Percentiles rank a stretch among this genome's conserved stretches.
Conservation (phyloP, 1,140 invertebrate genomes). For the Homarus americanus region DNA sequence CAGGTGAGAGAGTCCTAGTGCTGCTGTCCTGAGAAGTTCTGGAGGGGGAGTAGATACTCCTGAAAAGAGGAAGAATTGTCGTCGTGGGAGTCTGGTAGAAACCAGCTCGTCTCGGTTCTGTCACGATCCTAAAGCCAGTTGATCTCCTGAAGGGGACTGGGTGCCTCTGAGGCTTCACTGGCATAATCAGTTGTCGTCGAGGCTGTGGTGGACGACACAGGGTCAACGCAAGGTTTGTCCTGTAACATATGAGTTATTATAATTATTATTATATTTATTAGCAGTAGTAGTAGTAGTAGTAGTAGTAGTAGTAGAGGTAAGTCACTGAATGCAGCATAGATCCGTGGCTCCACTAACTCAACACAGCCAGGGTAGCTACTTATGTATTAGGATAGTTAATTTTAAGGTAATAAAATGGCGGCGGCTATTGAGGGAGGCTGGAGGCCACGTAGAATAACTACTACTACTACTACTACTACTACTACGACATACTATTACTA, state of each 20-base stretch:
- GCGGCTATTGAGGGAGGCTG: too few species aligned
- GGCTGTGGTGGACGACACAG: constrained; percentile 28
- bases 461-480: too few species aligned
- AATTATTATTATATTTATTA: too few species aligned
- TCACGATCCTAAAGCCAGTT: neutral
- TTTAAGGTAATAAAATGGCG: too few species aligned
- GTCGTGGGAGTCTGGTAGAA: neutral
- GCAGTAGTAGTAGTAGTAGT: too few species aligned
- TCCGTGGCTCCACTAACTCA: too few species aligned
- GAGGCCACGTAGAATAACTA: too few species aligned
- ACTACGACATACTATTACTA: too few species aligned
- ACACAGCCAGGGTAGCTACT: too few species aligned
- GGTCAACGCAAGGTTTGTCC: constrained; percentile 46
- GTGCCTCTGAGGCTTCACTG: neutral
- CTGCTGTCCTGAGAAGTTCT: neutral
- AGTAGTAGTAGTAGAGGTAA: neutral
- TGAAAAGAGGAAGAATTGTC: neutral
- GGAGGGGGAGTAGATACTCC: constrained; percentile 1
- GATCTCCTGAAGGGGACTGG: constrained; percentile 35
- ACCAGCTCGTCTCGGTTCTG: neutral
- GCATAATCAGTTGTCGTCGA: neutral
- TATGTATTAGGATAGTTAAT: too few species aligned
- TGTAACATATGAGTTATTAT: too few species aligned
- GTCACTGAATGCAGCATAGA: neutral
- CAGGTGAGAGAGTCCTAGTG: neutral